A percentile compares a stretch with the other conserved stretches of the same genome.
Conservation (phyloP, 2,113 vertebrate species). For the Microcebus ravelobensis region DNA sequence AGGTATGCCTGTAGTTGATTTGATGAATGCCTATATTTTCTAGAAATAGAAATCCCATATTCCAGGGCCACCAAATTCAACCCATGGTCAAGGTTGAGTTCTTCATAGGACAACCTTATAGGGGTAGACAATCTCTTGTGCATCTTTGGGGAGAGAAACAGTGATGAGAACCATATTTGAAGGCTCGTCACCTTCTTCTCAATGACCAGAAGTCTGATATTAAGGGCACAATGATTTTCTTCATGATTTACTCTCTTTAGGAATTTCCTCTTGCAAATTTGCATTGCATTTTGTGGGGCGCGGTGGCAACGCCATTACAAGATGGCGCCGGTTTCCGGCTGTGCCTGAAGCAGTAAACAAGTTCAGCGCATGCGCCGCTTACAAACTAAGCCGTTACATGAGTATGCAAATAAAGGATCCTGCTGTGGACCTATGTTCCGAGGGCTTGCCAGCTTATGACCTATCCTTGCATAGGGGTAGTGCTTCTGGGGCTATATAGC, state of each 20-base stretch:
- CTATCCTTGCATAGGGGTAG: too few relatives aligned
- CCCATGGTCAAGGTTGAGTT: not conserved
- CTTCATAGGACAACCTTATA: not conserved
- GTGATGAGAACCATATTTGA: not conserved
- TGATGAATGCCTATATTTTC: not conserved
- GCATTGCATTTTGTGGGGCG: too few relatives aligned
- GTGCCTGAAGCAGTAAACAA: too few relatives aligned
- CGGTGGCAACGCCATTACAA: too few relatives aligned
- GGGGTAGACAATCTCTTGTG: not conserved
- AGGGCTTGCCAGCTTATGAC: too few relatives aligned
- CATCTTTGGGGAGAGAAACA: not conserved
- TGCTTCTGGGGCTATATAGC: too few relatives aligned
- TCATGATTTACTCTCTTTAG: not conserved
- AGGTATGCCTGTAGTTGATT: not conserved
- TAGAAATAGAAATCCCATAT: not conserved
- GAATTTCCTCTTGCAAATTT: constrained; percentile 29
- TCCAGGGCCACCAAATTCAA: not conserved
- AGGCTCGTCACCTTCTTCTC: not conserved
- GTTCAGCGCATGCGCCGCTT: too few relatives aligned
- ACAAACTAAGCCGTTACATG: too few relatives aligned
- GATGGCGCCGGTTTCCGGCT: too few relatives aligned
- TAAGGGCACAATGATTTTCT: not conserved
- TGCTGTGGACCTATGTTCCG: too few relatives aligned
- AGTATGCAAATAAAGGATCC: too few relatives aligned
- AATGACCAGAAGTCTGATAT: not conserved